Conservation (phyloP, 1,140 invertebrate genomes). For the Philopotamus ludificatus region DNA sequence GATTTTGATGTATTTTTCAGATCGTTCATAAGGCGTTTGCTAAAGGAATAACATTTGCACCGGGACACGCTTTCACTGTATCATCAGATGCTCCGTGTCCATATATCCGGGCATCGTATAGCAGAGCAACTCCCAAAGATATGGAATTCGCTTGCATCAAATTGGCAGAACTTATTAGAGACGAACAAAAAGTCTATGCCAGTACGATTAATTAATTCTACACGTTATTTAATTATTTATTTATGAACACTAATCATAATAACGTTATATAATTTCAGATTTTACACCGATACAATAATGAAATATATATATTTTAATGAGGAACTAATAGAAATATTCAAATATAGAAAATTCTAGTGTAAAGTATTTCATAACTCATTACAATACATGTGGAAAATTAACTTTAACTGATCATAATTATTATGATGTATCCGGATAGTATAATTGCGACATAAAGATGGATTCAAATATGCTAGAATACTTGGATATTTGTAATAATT, state of each 20-base stretch:
- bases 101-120: constrained; percentile 67
- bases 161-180: constrained; percentile 49
- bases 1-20: constrained; percentile 19
- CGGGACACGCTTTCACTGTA: constrained; percentile 66
- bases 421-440: too few species aligned
- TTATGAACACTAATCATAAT: not conserved
- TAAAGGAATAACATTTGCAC: constrained; percentile 62
- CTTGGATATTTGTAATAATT: too few species aligned
- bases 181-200: constrained; percentile 45
- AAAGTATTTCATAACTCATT: too few species aligned
- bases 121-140: constrained; percentile 60
- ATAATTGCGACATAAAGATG: too few species aligned
- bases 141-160: constrained; percentile 57
- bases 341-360: too few species aligned
- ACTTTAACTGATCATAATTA: too few species aligned
- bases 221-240: not conserved
- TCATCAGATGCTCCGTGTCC: constrained; percentile 59
- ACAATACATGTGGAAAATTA: too few species aligned
- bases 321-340: too few species aligned
- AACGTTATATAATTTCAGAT: too few species aligned
- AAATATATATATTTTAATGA: constrained; percentile 49
- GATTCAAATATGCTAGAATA: too few species aligned
- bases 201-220: not conserved
- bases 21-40: constrained; percentile 41
- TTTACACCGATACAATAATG: constrained; percentile 15